A percentile compares a stretch with the other conserved stretches of the same genome.
Evolutionary conservation across 35 echinoderm and acorn worm genomes (phyloP).

Genomic region (Hemicentrotus pulcherrimus): DNA sequence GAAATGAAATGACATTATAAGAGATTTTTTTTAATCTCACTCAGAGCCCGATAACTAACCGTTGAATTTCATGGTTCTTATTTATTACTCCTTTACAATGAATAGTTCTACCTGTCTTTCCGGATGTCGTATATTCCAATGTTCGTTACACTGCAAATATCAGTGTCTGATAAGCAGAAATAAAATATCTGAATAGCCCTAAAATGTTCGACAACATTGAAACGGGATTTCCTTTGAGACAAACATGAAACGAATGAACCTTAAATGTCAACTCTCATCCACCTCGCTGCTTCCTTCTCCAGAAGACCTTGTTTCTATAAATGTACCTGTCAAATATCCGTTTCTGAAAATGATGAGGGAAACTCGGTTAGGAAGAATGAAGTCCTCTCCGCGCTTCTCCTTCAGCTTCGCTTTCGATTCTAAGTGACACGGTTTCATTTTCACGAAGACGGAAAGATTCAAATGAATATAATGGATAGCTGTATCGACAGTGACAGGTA

Average conservation of each 20-base stretch:
- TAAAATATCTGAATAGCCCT: background rate
- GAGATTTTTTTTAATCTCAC: too few relatives aligned
- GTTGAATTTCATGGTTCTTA: too few relatives aligned
- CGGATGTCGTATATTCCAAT: background rate
- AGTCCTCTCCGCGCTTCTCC: background rate
- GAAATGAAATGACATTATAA: too few relatives aligned
- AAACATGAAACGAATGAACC: background rate
- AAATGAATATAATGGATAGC: background rate
- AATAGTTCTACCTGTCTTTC: background rate
- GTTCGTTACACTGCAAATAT: background rate
- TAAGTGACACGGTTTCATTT: background rate
- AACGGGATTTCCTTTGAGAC: background rate
- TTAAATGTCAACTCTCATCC: slow-evolving; percentile 3
- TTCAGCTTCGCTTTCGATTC: background rate
- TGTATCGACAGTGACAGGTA: background rate
- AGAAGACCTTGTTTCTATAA: background rate
- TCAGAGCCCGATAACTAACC: too few relatives aligned
- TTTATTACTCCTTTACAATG: background rate
- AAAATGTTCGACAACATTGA: background rate
- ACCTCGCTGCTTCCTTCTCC: background rate
- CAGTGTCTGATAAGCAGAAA: background rate
- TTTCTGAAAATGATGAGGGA: background rate
- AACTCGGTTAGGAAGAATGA: background rate
- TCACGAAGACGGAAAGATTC: background rate
- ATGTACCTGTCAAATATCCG: background rate